Evolutionary conservation across 2,888 invertebrate genomes (phyloP), one percentile per base, ranked within the genome.

Genomic region (Dryocosmus kuriphilus): DNA sequence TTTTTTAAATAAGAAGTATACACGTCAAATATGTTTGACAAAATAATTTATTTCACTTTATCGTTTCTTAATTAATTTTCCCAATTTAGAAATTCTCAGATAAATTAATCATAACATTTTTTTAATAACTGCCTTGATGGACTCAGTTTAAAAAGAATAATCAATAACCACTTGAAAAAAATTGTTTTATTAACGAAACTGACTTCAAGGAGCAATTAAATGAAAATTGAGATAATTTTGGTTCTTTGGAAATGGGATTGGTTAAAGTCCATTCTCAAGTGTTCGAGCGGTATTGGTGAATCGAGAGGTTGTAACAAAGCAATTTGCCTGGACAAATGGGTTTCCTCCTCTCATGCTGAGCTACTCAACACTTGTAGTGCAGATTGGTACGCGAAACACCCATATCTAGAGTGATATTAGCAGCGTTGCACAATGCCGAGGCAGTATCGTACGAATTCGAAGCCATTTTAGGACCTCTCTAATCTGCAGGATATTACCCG

Each of bases 251-350:
- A 51, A 51, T n/a, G n/a, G n/a, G 1, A 51, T n/a, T n/a, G 51
- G n/a, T n/a, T 51, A n/a, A n/a, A 51, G n/a, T 51, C 51, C 8
- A 51, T 51, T n/a, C 51, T 51, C 38, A 14, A 11, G 14, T 38
- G 3, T 38, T n/a, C n/a, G 9, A 51, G 2, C 9, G 5, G 24
- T 46, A 67, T 67, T 38, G 41, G 24, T 27, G 41, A 41, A 41
- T 67, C 67, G 38, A 67, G 27, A 19, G 38, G 46, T 27, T 67
- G 27, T 67, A 41, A 67, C 67, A 41, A 67, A 41, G 67, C 67
- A 46, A 67, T 67, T 65, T 38, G 65, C 65, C 65, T 65, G 41
- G 65, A 24, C 65, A 65, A 65, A 65, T 65, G 65, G 11, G 22
- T 41, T 65, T 41, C 41, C 24, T 65, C 8, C 65, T 65, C 63